These are phyloP conservation scores for Vulpes vulpes DNA, from an alignment of 2,113 vertebrate genomes.

Conservation along the genomic window DNA sequence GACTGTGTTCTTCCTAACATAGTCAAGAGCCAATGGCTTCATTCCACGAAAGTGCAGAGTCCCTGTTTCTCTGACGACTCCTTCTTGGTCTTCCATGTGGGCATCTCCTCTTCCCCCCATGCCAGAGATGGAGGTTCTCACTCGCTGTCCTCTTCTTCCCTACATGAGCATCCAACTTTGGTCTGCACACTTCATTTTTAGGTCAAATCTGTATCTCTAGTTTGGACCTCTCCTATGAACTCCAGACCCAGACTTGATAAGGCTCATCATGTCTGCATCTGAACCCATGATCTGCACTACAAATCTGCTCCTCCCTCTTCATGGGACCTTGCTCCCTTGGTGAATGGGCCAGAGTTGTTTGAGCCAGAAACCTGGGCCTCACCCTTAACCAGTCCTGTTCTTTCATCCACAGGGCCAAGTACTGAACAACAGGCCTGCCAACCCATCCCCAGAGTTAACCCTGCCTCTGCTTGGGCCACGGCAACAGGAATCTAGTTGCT, in stretches of 20 bases:
- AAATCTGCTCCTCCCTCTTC: not conserved
- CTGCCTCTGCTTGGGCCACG: not conserved
- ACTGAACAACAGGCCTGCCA: not conserved
- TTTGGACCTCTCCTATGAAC: not conserved
- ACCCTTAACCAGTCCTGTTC: not conserved
- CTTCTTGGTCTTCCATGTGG: not conserved
- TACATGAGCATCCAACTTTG: not conserved
- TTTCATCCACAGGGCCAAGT: not conserved
- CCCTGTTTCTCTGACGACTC: accelerated
- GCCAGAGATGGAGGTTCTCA: not conserved
- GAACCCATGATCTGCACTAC: not conserved
- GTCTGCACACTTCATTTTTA: not conserved
- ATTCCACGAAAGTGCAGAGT: not conserved
- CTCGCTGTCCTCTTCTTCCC: not conserved
- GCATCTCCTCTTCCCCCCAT: not conserved
- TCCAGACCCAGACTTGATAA: not conserved
- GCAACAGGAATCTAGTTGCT: accelerated
- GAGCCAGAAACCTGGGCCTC: not conserved
- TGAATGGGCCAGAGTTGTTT: accelerated
- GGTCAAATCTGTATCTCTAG: not conserved
- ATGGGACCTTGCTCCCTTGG: not conserved
- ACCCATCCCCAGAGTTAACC: not conserved
- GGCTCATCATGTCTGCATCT: not conserved
- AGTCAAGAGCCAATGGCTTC: not conserved
- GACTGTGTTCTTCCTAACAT: not conserved